A percentile compares a stretch with the other conserved stretches of the same genome.
Evolutionary conservation across 2,888 invertebrate species (phyloP).

Genomic region (Lepidonotus clava): DNA sequence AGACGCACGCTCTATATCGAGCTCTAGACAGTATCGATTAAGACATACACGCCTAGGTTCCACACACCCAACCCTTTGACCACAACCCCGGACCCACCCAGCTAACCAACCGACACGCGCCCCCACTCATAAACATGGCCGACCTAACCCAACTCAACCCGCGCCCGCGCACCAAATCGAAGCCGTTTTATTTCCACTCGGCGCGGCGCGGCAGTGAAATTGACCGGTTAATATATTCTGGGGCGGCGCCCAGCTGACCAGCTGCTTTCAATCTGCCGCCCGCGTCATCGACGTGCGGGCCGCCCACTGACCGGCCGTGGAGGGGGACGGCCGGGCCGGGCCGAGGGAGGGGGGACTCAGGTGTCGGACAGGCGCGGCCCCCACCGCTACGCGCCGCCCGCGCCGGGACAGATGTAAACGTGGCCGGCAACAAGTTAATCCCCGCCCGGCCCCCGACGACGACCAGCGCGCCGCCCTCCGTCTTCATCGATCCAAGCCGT

Average conservation of each 20-base stretch:
- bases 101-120: background rate
- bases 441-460: background rate
- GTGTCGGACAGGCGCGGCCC: no score
- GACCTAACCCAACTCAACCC: background rate
- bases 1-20: no score
- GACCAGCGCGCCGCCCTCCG: background rate
- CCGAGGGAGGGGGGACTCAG: no score
- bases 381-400: background rate
- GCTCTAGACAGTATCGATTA: no score
- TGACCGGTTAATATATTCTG: slow-evolving; percentile 37
- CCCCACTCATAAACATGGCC: background rate
- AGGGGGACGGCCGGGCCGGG: no score
- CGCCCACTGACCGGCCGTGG: no score
- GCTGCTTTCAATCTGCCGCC: slow-evolving; percentile 33
- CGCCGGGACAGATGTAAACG: slow-evolving; percentile 21
- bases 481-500: background rate
- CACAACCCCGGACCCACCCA: no score
- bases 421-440: slow-evolving; percentile 28
- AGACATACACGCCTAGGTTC: no score
- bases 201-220: slow-evolving; percentile 15
- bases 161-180: slow-evolving; percentile 7
- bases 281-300: slow-evolving; percentile 8
- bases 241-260: slow-evolving; percentile 30
- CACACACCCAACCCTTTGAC: no score
- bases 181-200: slow-evolving; percentile 30